Evolutionary conservation across 35 echinoderm and acorn worm genomes (phyloP).

Genomic region (Lytechinus variegatus): DNA sequence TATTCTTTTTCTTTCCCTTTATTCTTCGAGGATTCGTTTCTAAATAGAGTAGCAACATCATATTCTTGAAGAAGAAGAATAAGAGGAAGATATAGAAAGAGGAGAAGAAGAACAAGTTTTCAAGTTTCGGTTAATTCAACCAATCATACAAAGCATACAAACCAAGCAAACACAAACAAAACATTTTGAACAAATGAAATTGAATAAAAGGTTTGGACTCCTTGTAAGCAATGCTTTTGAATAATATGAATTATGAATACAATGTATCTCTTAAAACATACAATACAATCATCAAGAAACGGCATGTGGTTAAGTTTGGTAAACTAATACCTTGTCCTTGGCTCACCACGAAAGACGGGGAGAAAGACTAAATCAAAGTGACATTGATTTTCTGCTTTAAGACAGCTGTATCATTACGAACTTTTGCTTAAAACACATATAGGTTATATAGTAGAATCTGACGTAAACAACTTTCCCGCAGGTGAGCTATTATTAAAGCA

Average conservation of each 20-base stretch:
- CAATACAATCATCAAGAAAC: background rate
- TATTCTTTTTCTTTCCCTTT: background rate
- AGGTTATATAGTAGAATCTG: background rate
- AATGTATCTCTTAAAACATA: too few relatives aligned
- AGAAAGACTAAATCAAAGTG: background rate
- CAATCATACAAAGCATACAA: too few relatives aligned
- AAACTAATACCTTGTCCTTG: background rate
- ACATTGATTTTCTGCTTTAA: background rate
- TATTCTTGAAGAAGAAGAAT: too few relatives aligned
- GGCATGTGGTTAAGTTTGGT: background rate
- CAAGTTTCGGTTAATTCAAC: too few relatives aligned
- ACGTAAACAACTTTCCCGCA: background rate
- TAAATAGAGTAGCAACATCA: background rate
- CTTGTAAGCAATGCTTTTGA: too few relatives aligned
- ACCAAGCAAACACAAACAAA: too few relatives aligned
- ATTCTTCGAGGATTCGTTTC: too few relatives aligned
- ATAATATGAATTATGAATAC: too few relatives aligned
- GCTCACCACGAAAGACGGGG: background rate
- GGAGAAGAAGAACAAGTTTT: too few relatives aligned
- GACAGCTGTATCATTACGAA: background rate
- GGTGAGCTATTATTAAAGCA: background rate
- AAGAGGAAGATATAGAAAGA: too few relatives aligned
- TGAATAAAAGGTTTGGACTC: too few relatives aligned
- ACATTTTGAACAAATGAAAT: too few relatives aligned
- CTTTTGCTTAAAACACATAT: background rate